Conservation (phyloP, 2,797 vertebrate species). For the Sparus aurata region DNA sequence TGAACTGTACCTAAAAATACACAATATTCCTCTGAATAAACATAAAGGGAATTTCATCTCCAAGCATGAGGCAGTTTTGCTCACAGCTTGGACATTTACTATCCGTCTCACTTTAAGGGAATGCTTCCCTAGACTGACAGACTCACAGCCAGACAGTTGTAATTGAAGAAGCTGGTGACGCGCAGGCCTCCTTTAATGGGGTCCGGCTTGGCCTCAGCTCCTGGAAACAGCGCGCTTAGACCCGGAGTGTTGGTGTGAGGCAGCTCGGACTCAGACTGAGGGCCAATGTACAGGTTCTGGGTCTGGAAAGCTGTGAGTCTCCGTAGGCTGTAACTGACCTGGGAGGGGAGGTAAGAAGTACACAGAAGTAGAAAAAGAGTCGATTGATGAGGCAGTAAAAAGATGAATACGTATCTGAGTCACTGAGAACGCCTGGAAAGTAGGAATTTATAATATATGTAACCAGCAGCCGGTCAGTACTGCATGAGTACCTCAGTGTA, state of each 20-base stretch:
- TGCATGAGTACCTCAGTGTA: slow-evolving; percentile 87
- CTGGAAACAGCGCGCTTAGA: slow-evolving; percentile 84
- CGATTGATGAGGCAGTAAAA: not conserved
- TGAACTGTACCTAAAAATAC: not conserved
- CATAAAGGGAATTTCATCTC: not conserved
- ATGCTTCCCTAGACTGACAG: not conserved
- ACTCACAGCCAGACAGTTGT: slow-evolving; percentile 92
- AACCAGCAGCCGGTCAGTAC: not conserved
- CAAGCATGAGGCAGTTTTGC: not conserved
- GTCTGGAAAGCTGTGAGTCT: slow-evolving; percentile 88
- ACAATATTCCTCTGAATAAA: not conserved
- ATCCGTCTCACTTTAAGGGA: not conserved
- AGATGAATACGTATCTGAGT: slow-evolving; percentile 2
- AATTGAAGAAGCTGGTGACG: slow-evolving; percentile 90
- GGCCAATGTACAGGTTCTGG: slow-evolving; percentile 92
- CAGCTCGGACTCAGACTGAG: slow-evolving; percentile 72
- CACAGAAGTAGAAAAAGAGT: not conserved
- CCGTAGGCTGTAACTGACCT: slow-evolving; percentile 89
- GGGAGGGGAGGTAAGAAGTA: not conserved
- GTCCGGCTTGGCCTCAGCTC: slow-evolving; percentile 81
- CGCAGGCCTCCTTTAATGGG: slow-evolving; percentile 91
- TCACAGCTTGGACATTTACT: not conserved
- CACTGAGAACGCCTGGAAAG: not conserved
- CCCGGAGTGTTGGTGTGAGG: slow-evolving; percentile 52
- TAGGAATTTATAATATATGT: not conserved